Evolutionary conservation across 2,888 invertebrate genomes (phyloP), one percentile per base, ranked within the genome.

Genomic region (Synergus itoensis): DNA sequence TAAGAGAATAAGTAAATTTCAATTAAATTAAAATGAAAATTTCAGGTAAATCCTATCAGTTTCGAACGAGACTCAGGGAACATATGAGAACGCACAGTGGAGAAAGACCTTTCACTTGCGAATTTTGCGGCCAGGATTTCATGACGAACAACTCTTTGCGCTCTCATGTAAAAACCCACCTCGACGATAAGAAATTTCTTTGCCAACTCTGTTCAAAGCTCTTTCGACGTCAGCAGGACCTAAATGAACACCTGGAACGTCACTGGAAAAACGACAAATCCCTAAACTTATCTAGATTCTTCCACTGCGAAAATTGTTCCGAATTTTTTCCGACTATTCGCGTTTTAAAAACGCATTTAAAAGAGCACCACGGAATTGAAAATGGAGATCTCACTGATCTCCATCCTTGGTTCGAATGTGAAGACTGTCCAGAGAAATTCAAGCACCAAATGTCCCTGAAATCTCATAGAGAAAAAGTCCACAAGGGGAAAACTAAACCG

Each of bases 361-460:
- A 81, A 28, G 84, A 84, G 43, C 18, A 18, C 43, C 88, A 88
- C 28, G 36, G 85, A 69, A 79, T 88, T 21, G 80, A 80, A 45
- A 80, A 78, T n/a, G 80, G 86, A 21, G 87, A 87, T 40, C 43
- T 87, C 21, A 80, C 77, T 0, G 80, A 81, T 28, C 86, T 88
- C 12, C 86, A 87, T 53, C 87, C 87, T 0, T 84, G 80, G 84
- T 81, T 87, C 8, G 84, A 87, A 63, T 87, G 87, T 12, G 43
- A 57, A 14, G 77, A 82, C 11, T 87, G 87, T 76, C 81, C 83
- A 7, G 86, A 87, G 21, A 87, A 87, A 36, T 87, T 87, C 65
- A 87, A 86, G 21, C 87, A 87, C 79, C 87, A 87, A 73, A 87
- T 87, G 87, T 85, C 87, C 5, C 80, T 87, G 60, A 87, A 87